Base-by-base conservation (phyloP, 2,113 vertebrate species). In the Myiagra hebetior region DNA sequence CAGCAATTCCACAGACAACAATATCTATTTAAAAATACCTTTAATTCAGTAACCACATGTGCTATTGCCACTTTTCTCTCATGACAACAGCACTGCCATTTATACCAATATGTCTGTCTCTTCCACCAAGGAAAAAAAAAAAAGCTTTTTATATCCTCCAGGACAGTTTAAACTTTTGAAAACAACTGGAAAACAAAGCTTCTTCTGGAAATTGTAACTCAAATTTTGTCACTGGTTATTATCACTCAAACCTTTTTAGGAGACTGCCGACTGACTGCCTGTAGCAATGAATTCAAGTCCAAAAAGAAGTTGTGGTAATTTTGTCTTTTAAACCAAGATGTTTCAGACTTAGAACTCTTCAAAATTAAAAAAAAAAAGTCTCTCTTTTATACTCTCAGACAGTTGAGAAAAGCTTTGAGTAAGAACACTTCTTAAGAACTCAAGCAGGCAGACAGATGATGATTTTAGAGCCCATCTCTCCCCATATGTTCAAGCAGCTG, bases 401-500 rank as follows among this genome's bases (percentile, higher is more conserved):
- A 57, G 70, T 22, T 90, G 23, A 78, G 70, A 80, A 95, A 85
- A 94, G 68, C 73, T 69, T 70, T 46, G 6, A 77, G 55, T 39
- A 30, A 65, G 53, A 72, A 73, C 47, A 69, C 49, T 91, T 33
- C 87, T 79, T 20, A 63, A 76, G 68, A 88, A 80, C 68, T 74
- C 55, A 19, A 86, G 88, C 7, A 93, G 59, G 83, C 88, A 92
- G 73, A 59, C 92, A 96, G 92, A 95, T 86, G 92, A 95, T 70
- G 88, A 80, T 86, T 95, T 91, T 62, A 92, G 86, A 95, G 95
- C 86, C 91, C 86, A 78, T 85, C 86, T 93, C 86, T 39, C 50
- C 59, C 89, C 92, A 95, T 91, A 94, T 93, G 92, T 47, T 97
- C 92, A 57, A 65, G 79, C 94, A 95, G 95, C 94, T 96, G 96